phyloP scores from a whole-genome alignment of 2,888 invertebrate species.

The Rotaria sp. region DNA sequence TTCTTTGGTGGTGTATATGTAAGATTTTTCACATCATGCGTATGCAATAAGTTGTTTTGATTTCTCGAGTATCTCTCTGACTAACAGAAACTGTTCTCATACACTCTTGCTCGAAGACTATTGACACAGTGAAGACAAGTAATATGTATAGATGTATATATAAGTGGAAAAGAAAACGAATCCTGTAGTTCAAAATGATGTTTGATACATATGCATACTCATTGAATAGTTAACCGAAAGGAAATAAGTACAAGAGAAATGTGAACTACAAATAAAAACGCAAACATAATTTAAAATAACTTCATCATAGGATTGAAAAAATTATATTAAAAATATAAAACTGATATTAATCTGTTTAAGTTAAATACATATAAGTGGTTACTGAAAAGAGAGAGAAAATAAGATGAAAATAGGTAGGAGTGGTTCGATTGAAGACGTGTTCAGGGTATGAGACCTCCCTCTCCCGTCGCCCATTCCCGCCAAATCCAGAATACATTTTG shows the following conservation, averaged over 20 bases:
- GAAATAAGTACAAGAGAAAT: neutral
- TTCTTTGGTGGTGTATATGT: too few relatives aligned
- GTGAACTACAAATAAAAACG: too few relatives aligned
- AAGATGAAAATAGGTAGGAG: too few relatives aligned
- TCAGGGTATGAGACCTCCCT: too few relatives aligned
- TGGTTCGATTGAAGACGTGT: too few relatives aligned
- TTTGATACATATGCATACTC: neutral
- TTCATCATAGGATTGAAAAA: too few relatives aligned
- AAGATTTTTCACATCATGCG: too few relatives aligned
- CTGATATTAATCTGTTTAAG: neutral
- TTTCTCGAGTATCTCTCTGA: neutral
- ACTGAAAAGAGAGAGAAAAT: too few relatives aligned
- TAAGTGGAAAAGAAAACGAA: neutral
- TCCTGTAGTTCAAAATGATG: neutral
- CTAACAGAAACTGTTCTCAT: neutral
- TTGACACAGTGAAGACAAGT: neutral
- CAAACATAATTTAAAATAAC: too few relatives aligned
- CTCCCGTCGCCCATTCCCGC: too few relatives aligned
- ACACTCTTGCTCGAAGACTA: neutral
- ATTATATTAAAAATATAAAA: too few relatives aligned
- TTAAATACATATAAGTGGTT: neutral
- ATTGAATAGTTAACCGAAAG: neutral
- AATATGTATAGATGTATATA: neutral
- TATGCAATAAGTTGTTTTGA: neutral
- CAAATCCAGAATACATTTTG: too few relatives aligned